Conservation (phyloP, 2,888 invertebrate genomes). For the Lepeophtheirus nordmannii region DNA sequence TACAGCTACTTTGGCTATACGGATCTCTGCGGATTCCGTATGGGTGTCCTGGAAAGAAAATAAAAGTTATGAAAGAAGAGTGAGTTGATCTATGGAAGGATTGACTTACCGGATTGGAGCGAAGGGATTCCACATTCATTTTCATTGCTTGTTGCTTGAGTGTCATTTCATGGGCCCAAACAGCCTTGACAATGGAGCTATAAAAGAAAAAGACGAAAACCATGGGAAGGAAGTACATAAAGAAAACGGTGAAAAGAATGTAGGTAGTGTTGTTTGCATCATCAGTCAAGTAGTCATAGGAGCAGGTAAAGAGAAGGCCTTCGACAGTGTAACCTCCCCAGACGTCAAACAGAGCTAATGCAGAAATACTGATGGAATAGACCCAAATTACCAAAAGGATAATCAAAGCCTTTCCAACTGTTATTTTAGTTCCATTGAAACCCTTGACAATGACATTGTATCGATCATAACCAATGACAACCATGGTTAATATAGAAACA, state of each 20-base stretch:
- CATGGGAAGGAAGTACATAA: conserved; percentile 29
- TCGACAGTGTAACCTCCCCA: conserved; percentile 36
- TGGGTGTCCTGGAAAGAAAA: conserved; percentile 23
- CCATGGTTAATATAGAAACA: conserved; percentile 36
- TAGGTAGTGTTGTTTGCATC: conserved; percentile 27
- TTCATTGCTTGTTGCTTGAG: conserved; percentile 30
- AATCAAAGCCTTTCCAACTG: conserved; percentile 25
- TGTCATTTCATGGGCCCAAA: conserved; percentile 29
- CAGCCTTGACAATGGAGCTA: conserved; percentile 33
- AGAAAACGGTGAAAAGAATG: conserved; percentile 27
- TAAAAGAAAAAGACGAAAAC: conserved; percentile 33
- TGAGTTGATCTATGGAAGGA: too few species aligned
- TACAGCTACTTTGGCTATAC: conserved; percentile 27
- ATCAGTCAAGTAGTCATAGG: conserved; percentile 33
- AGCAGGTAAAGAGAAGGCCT: conserved; percentile 36
- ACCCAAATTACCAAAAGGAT: conserved; percentile 30
- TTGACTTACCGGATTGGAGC: conserved; percentile 1
- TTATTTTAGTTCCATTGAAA: conserved; percentile 29
- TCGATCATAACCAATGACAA: conserved; percentile 36
- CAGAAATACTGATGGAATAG: conserved; percentile 33
- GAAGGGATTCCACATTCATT: conserved; percentile 22
- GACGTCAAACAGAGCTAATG: conserved; percentile 34
- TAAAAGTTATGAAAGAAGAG: too few species aligned
- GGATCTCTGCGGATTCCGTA: conserved; percentile 27
- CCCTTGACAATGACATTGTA: conserved; percentile 35